These are phyloP conservation scores for Conus betulinus DNA, from an alignment of 1,140 invertebrate genomes.

Conservation along the genomic window DNA sequence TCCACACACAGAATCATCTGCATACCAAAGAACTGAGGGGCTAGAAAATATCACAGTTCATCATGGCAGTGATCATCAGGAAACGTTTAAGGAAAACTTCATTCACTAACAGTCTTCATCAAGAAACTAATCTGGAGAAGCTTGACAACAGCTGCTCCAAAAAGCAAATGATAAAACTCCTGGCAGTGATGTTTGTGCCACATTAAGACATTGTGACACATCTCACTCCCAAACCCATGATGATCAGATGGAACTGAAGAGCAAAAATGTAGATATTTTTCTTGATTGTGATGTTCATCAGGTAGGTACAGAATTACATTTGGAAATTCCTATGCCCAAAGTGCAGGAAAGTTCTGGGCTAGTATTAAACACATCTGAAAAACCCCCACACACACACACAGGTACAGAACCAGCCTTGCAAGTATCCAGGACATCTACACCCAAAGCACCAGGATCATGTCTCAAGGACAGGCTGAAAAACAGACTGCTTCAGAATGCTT, in stretches of 20 bases:
- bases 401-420: background rate
- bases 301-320: background rate
- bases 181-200: background rate
- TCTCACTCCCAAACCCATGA: too few species aligned
- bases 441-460: background rate
- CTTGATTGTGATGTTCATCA: too few species aligned
- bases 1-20: background rate
- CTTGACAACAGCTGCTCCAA: background rate
- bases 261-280: too few species aligned
- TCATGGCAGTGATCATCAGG: background rate
- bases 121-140: background rate
- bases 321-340: too few species aligned
- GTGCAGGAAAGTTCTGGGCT: too few species aligned
- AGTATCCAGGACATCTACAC: background rate
- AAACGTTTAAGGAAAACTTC: background rate
- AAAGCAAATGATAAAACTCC: background rate
- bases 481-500: constrained; percentile 60
- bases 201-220: too few species aligned
- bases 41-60: background rate
- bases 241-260: too few species aligned
- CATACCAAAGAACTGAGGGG: background rate
- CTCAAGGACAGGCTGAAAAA: constrained; percentile 64
- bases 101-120: background rate
- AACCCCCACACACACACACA: too few species aligned
- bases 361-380: too few species aligned